A percentile compares a stretch with the other conserved stretches of the same genome.
Evolutionary conservation across 2,797 vertebrate species (phyloP).

Genomic region (Eulemur mongoz): DNA sequence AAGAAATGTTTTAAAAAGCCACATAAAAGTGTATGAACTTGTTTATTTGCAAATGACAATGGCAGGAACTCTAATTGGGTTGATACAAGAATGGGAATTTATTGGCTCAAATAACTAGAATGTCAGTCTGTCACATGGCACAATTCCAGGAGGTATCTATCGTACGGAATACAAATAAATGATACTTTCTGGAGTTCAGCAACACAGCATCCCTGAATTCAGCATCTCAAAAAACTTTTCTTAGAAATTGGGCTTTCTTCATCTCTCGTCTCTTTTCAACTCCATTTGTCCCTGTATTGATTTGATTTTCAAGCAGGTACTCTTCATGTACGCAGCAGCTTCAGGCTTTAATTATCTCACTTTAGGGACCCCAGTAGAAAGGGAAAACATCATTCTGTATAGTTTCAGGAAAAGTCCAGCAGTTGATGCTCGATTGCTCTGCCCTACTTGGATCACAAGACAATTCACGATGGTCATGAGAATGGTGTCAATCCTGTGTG

Average conservation of each 20-base stretch:
- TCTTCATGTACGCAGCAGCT: not conserved
- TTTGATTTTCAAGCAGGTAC: not conserved
- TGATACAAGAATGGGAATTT: not conserved
- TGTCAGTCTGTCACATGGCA: not conserved
- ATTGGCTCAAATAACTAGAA: not conserved
- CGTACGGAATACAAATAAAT: not conserved
- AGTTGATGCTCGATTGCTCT: not conserved
- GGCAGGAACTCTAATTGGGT: not conserved
- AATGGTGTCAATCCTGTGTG: not conserved
- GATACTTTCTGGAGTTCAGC: not conserved
- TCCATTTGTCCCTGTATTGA: not conserved
- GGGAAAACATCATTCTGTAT: not conserved
- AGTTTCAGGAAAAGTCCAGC: not conserved
- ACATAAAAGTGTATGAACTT: not conserved
- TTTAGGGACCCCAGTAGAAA: not conserved
- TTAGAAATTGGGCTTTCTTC: not conserved
- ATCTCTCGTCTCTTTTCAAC: not conserved
- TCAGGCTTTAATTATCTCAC: not conserved
- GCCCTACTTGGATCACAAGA: not conserved
- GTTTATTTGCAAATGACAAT: constrained; percentile 1
- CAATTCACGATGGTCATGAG: not conserved
- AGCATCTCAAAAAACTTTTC: not conserved
- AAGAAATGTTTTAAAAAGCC: constrained; percentile 7
- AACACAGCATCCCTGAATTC: not conserved
- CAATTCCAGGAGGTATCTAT: not conserved